phyloP scores from a whole-genome alignment of 2,797 vertebrate species.

The Neosalanx taihuensis region DNA sequence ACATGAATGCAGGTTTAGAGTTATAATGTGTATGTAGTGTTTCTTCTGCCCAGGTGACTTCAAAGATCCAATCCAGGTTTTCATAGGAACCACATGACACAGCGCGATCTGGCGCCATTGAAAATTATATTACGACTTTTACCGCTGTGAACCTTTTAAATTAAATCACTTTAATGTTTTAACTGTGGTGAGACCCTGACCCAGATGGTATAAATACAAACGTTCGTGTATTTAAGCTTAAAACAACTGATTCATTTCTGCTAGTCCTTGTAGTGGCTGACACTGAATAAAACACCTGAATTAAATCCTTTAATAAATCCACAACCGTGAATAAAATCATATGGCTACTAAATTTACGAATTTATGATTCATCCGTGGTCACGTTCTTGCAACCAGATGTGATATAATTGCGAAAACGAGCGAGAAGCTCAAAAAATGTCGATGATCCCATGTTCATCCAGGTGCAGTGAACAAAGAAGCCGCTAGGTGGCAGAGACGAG shows the following conservation, averaged over 20 bases:
- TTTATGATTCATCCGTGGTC: neutral
- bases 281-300: no score
- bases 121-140: no score
- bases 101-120: no score
- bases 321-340: neutral
- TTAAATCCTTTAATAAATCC: no score
- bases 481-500: neutral
- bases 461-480: neutral
- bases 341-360: neutral
- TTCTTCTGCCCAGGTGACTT: conserved; percentile 69
- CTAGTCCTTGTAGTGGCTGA: no score
- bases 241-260: neutral
- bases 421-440: neutral
- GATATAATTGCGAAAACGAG: neutral
- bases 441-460: neutral
- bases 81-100: conserved; percentile 74
- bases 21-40: neutral
- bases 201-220: neutral
- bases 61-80: conserved; percentile 77
- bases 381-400: neutral
- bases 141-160: neutral
- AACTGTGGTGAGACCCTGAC: neutral
- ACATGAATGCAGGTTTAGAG: neutral
- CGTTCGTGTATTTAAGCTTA: neutral
- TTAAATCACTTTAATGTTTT: neutral